phyloP scores from a whole-genome alignment of 2,113 vertebrate species.

The Dolichallabes microphthalmus region DNA sequence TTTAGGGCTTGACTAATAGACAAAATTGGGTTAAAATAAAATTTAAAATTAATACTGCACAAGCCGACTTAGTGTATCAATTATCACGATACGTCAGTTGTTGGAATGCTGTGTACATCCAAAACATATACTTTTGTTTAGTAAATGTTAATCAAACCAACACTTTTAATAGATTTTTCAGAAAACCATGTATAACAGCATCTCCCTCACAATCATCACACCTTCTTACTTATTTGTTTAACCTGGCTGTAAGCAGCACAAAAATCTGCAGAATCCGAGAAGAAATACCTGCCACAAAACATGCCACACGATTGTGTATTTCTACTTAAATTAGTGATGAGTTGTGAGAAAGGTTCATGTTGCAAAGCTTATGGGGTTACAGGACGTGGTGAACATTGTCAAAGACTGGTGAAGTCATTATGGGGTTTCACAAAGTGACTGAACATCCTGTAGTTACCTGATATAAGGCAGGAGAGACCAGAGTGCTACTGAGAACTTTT shows the following conservation, averaged over 20 bases:
- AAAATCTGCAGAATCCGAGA: neutral
- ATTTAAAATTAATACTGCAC: neutral
- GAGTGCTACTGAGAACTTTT: neutral
- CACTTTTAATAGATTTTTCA: neutral
- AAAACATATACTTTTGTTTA: neutral
- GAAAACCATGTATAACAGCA: neutral
- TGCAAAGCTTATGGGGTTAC: conserved; percentile 5
- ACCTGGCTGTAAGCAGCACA: neutral
- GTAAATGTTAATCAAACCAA: neutral
- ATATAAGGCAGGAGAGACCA: neutral
- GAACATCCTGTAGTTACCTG: conserved; percentile 11
- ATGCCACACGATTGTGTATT: neutral
- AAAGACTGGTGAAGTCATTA: conserved; percentile 8
- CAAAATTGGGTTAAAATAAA: neutral
- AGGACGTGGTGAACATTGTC: conserved; percentile 5
- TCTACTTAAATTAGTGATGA: conserved; percentile 16
- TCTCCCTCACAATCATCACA: neutral
- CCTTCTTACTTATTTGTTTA: neutral
- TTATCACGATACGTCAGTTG: neutral
- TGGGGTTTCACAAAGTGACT: conserved; percentile 6
- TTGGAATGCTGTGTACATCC: neutral
- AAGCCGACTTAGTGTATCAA: neutral
- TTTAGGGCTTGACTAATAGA: neutral
- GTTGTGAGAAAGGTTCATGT: conserved; percentile 20
- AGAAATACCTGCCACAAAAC: conserved; percentile 5